These are phyloP conservation scores for Brachyptera putata DNA, from an alignment of 2,888 invertebrate species.

Conservation along the genomic window DNA sequence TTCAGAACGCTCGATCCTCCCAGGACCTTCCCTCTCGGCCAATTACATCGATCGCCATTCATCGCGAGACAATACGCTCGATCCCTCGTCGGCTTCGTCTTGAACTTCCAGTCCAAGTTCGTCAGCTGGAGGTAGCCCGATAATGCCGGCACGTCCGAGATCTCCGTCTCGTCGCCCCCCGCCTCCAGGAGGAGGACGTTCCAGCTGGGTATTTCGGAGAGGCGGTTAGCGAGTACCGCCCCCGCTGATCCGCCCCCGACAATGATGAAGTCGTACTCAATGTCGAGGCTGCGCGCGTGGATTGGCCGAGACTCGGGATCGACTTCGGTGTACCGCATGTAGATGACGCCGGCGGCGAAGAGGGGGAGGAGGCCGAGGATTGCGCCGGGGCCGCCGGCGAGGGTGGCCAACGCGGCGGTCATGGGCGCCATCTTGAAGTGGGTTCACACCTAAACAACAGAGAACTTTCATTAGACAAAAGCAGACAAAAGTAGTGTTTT, in stretches of 20 bases:
- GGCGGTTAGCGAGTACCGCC: conserved; percentile 78
- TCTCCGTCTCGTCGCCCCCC: conserved; percentile 83
- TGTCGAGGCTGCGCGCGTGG: conserved; percentile 58
- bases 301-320: conserved; percentile 78
- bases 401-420: conserved; percentile 46
- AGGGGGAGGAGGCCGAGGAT: conserved; percentile 71
- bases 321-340: conserved; percentile 59
- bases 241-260: conserved; percentile 88
- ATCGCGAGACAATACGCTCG: conserved; percentile 83
- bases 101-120: conserved; percentile 88
- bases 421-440: conserved; percentile 44
- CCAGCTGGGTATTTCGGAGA: conserved; percentile 79
- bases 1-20: conserved; percentile 86
- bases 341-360: conserved; percentile 62
- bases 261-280: conserved; percentile 81
- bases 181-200: conserved; percentile 79
- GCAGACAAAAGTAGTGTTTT: no score
- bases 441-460: no score
- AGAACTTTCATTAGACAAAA: no score
- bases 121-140: conserved; percentile 81
- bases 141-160: conserved; percentile 80
- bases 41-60: conserved; percentile 82
- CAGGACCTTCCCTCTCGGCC: conserved; percentile 86
- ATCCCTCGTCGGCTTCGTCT: conserved; percentile 72
- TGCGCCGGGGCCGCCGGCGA: conserved; percentile 55